Evolutionary conservation across 35 echinoderm and acorn worm genomes (phyloP).

Genomic region (Eucidaris tribuloides): DNA sequence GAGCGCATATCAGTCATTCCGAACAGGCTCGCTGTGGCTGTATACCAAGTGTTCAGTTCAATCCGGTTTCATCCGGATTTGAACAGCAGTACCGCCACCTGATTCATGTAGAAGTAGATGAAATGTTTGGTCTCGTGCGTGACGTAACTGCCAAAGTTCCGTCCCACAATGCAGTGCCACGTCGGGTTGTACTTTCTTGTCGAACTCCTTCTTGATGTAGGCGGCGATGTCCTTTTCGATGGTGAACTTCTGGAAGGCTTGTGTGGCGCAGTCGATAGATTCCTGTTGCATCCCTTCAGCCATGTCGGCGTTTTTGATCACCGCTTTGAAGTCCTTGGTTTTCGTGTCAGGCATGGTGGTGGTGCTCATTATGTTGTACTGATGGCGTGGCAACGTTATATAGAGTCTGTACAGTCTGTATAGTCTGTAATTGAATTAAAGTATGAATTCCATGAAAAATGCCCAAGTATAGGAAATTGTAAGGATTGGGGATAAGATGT

Average conservation of each 20-base stretch:
- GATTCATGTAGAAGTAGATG: constrained; percentile 42
- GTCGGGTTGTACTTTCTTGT: constrained; percentile 52
- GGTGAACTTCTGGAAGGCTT: constrained; percentile 25
- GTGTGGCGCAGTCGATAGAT: not conserved
- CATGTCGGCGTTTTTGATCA: constrained; percentile 23
- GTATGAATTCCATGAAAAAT: too few relatives aligned
- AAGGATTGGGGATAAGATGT: too few relatives aligned
- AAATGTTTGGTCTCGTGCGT: constrained; percentile 59
- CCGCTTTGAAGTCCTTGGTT: not conserved
- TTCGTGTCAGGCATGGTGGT: constrained; percentile 12
- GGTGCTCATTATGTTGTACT: too few relatives aligned
- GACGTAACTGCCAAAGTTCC: constrained; percentile 56
- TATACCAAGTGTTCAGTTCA: not conserved
- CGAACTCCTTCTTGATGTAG: constrained; percentile 46
- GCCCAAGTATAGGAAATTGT: too few relatives aligned
- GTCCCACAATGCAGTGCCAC: constrained; percentile 56
- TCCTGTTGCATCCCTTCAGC: constrained; percentile 14
- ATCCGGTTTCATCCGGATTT: constrained; percentile 42
- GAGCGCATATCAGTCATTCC: too few relatives aligned
- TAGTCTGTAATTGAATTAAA: too few relatives aligned
- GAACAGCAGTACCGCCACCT: constrained; percentile 47
- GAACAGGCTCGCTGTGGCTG: too few relatives aligned
- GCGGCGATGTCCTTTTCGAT: constrained; percentile 26
- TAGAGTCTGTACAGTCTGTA: too few relatives aligned
- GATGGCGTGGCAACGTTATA: too few relatives aligned